These are phyloP conservation scores for Alosa alosa DNA, from an alignment of 2,113 vertebrate genomes.

Conservation along the genomic window DNA sequence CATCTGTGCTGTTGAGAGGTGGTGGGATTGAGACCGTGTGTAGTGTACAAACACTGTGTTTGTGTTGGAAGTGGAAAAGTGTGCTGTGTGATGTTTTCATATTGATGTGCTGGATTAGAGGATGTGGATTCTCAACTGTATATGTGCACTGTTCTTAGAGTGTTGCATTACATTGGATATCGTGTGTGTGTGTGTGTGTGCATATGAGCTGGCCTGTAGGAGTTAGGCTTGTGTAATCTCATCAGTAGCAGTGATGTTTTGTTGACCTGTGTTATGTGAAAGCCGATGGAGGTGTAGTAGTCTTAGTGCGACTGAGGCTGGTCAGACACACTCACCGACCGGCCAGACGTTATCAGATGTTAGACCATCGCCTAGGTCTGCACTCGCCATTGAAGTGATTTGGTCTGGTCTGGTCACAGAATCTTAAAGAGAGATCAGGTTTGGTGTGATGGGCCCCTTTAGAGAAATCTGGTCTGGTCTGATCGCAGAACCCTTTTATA, in stretches of 20 bases:
- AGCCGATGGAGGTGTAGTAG: no score
- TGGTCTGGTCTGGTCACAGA: no score
- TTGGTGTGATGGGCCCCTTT: neutral
- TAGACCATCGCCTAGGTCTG: no score
- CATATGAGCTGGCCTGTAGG: neutral
- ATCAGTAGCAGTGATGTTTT: no score
- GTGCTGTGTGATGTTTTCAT: slow-evolving; percentile 25
- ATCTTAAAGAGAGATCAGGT: no score
- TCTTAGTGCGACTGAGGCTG: no score
- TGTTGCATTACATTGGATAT: neutral
- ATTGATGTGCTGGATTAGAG: slow-evolving; percentile 25
- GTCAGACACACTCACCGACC: no score
- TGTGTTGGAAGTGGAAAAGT: slow-evolving; percentile 30
- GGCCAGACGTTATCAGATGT: no score
- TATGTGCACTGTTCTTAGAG: slow-evolving; percentile 24
- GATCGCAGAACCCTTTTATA: no score
- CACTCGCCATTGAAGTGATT: no score
- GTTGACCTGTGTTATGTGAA: no score
- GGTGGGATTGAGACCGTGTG: neutral
- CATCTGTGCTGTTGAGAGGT: neutral
- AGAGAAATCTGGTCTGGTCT: neutral
- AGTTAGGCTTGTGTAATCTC: no score
- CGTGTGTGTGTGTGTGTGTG: neutral
- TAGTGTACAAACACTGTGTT: slow-evolving; percentile 5
- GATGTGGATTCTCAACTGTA: slow-evolving; percentile 7